A percentile compares a stretch with the other conserved stretches of the same genome.
phyloP scores from a whole-genome alignment of 2,113 vertebrate genomes.

The Clarias gariepinus region DNA sequence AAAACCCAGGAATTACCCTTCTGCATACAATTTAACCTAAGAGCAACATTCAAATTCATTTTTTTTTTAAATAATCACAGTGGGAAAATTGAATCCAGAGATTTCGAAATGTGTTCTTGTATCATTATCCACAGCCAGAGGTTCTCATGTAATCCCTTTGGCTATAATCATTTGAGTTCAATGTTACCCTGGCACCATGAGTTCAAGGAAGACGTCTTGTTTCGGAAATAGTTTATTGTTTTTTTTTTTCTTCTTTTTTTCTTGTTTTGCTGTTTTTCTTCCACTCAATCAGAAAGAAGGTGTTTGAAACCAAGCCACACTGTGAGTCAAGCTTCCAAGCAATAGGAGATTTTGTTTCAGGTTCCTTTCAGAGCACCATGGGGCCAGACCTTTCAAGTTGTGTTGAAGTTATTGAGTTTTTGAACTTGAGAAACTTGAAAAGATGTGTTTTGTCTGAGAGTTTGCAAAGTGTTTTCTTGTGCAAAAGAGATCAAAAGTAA shows the following conservation, averaged over 20 bases:
- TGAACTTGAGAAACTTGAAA: conserved; percentile 23
- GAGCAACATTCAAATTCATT: neutral
- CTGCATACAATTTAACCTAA: conserved; percentile 5
- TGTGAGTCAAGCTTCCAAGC: conserved; percentile 26
- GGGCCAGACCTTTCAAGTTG: conserved; percentile 15
- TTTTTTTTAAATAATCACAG: neutral
- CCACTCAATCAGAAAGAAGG: conserved; percentile 21
- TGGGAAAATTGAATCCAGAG: neutral
- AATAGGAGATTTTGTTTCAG: conserved; percentile 20
- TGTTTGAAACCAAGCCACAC: conserved; percentile 16
- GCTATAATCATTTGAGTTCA: neutral
- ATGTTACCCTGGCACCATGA: neutral
- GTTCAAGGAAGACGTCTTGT: neutral
- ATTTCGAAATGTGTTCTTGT: neutral
- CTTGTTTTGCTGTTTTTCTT: too few species aligned
- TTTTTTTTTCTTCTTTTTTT: neutral
- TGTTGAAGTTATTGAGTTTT: conserved; percentile 14
- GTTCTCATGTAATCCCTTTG: neutral
- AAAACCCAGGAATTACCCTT: conserved; percentile 3
- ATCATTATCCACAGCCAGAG: neutral
- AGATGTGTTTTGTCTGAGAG: conserved; percentile 5
- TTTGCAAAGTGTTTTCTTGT: conserved; percentile 1
- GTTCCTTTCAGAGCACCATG: conserved; percentile 12
- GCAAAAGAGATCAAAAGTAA: neutral
- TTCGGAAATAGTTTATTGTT: neutral